These are phyloP conservation scores for Xestia xanthographa DNA, from an alignment of 2,888 invertebrate species.

Conservation along the genomic window DNA sequence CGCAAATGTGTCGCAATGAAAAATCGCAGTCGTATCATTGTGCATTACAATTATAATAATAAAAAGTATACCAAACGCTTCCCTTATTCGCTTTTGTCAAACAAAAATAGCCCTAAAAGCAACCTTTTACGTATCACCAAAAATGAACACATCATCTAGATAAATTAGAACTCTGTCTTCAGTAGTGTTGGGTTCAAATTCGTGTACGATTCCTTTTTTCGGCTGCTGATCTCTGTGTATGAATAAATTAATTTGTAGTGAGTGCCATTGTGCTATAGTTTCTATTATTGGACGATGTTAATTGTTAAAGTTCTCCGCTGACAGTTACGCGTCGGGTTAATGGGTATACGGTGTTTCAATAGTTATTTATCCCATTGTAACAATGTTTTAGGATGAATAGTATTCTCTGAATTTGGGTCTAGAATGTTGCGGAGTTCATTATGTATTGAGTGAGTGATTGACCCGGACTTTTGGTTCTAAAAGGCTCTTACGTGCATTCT, in stretches of 20 bases:
- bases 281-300: slow-evolving; percentile 86
- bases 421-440: slow-evolving; percentile 73
- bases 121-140: slow-evolving; percentile 31
- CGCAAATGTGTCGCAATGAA: slow-evolving; percentile 76
- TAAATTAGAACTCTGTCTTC: slow-evolving; percentile 64
- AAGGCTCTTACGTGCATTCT: slow-evolving; percentile 49
- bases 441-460: slow-evolving; percentile 69
- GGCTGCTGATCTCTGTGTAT: slow-evolving; percentile 82
- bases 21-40: slow-evolving; percentile 80
- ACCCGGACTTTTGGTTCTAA: slow-evolving; percentile 64
- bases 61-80: slow-evolving; percentile 60
- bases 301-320: slow-evolving; percentile 86
- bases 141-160: slow-evolving; percentile 21
- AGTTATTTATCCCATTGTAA: slow-evolving; percentile 83
- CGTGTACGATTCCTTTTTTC: slow-evolving; percentile 67
- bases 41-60: slow-evolving; percentile 64
- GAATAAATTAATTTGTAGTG: slow-evolving; percentile 89
- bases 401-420: slow-evolving; percentile 68
- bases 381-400: slow-evolving; percentile 82
- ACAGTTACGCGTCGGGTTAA: slow-evolving; percentile 86
- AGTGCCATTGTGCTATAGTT: slow-evolving; percentile 84
- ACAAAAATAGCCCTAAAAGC: slow-evolving; percentile 53
- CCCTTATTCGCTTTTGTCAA: slow-evolving; percentile 36
- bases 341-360: slow-evolving; percentile 84
- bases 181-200: slow-evolving; percentile 62